Evolutionary conservation across 1,140 invertebrate genomes (phyloP), one percentile per base, ranked within the genome.

Genomic region (Vanessa atalanta): DNA sequence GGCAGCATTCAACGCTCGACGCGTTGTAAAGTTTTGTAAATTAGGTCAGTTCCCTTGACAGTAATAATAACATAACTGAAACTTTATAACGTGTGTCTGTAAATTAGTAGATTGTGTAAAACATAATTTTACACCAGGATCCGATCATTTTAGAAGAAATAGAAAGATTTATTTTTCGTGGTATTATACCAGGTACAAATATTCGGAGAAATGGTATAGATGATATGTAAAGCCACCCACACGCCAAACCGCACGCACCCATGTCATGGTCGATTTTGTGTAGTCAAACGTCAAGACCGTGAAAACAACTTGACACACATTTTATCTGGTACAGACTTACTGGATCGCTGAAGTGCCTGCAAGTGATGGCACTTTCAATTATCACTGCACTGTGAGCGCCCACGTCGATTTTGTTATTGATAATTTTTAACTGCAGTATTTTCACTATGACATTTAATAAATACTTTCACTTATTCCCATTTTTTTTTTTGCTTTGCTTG

Each of bases 361-460:
- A 86, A 83, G 82, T 86, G 85, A 89, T 92, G 84, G 83, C 85
- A 89, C 88, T 89, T 89, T 89, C 88, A 89, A 92, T 90, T 90
- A 92, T 83, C 88, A 83, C 83, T 88, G 87, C 85, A 88, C 77
- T 79, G 79, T 77, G 77, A 50, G 23, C 82, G 73, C 88, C 85
- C 80, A 85, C 85, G 78, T 77, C 31, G 53, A 81, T 71, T 74
- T 79, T 74, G 84, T 83, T 81, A 82, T 79, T 83, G 78, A 87
- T 86, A 70, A 87, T 83, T 86, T 85, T 83, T 79, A 78, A 84
- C 77, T 90, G 83, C 86, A 87, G 73, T 81, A 78, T 83, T 83
- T 86, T 86, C 83, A 83, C 82, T 79, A 79, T 73, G 70, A 76
- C 82, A 72, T 85, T 81, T 86, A 78, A 81, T 70, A 60, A 78